Evolutionary conservation across 2,888 invertebrate genomes (phyloP), one percentile per base, ranked within the genome.

Genomic region (Criorhina ranunculi): DNA sequence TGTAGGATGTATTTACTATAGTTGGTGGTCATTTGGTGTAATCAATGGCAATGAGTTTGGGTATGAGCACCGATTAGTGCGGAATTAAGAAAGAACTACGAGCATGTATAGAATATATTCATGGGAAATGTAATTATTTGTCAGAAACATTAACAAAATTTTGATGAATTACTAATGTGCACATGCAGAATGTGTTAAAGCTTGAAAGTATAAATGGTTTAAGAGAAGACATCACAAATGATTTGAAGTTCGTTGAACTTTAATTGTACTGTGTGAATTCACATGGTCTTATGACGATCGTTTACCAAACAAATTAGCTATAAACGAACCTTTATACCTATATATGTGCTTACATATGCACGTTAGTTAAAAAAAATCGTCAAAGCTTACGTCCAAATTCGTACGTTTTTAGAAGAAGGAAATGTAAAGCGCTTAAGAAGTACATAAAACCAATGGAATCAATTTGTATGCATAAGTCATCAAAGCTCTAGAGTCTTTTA

Each of bases 11-110:
- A 12, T 49, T 59, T 49, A 70, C 57, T 55, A n/a, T n/a, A 44
- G 55, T 67, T 59, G 40, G 37, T 60, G 70, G 70, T 37, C 57
- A 59, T 49, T 59, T 24, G 9, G 46, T 46, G 37, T 59, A 70
- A 49, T 46, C 46, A 70, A 57, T 24, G 49, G n/a, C 37, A 59
- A 59, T 59, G 55, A 57, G 19, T 11, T 57, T 35, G 8, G 8
- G 6, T 15, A 17, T 15, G 51, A 51, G 37, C 11, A 11, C 8
- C 64, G 64, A 64, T 64, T 64, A 64, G 19, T 49, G 49, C n/a
- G 11, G 35, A 17, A 64, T 64, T 49, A 64, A 64, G 19, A 49
- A 9, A n/a, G 33, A 15, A 17, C 55, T 17, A 11, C 8, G 5
- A 24, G 46, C 31, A 17, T 31, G n/a, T 15, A 31, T 17, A 60